Evolutionary conservation across 2,797 vertebrate genomes (phyloP), one percentile per base, ranked within the genome.

Genomic region (Acomys russatus): DNA sequence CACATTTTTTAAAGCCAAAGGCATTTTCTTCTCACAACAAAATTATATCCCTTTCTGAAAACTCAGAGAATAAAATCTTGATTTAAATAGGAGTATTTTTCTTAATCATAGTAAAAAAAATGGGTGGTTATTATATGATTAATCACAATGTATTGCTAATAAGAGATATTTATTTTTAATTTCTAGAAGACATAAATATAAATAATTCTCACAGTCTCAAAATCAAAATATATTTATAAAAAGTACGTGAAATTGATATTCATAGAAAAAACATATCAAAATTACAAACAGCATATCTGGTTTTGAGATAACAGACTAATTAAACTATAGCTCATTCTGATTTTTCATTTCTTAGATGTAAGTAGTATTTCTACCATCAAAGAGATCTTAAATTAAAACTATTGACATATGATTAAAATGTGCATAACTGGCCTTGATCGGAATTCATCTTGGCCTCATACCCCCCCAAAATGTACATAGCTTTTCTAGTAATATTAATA

Each of bases 271-370:
- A n/a, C 9, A 23, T 20, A n/a, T n/a, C 9, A 61, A 82, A 14
- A 61, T 2, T 80, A 66, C 8, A 95, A 70, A 44, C 1, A 59
- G 14, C 38, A 88, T 30, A 64, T 83, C 86, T 94, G 78, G 7
- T 93, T 90, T 97, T 66, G 38, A 88, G 54, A 90, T 77, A 86
- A 6, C 14, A 74, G 64, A n/a, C 9, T 20, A 61, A 74, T 22
- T 87, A 91, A 86, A 88, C 17, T 83, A 23, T 83, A 14, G 14
- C 30, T 83, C 33, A 77, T 63, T 89, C 22, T 78, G 33, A 1
- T 64, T 79, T 91, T 49, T 78, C 2, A 14, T 61, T 23, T 54
- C 28, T 30, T 80, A 18, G 4, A 4, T 87, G 8, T 35, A 11
- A 88, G 30, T 74, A 82, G 1, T 51, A 3, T 56, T 95, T 95